Base-by-base conservation (phyloP, 2,888 invertebrate species). In the Caenorhabditis sinica region DNA sequence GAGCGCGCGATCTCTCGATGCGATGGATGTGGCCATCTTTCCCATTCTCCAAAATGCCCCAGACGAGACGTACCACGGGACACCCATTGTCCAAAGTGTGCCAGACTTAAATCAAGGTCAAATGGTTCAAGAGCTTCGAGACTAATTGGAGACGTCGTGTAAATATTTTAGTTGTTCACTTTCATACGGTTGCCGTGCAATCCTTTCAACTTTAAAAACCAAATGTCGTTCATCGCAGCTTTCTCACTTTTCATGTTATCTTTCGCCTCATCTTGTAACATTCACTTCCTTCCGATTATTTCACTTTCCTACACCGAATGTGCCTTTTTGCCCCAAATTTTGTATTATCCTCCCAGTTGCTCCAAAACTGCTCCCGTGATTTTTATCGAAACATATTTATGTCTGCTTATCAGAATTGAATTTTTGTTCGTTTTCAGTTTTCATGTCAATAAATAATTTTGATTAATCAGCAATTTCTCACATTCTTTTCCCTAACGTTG, bases 21-120 rank as follows among this genome's bases (percentile, higher is more conserved):
- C 60, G 86, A 84, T 11, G 87, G 73, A 11, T 91, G 90, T 65
- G 90, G 89, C 17, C 60, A 81, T 5, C 66, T 90, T 6, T 86
- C 89, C 6, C 91, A 91, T 60, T 40, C 56, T 23, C 85, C 82
- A 3, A 85, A 85, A 58, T 85, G 85, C 61, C 85, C 85, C 6
- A 60, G 82, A 68, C 43, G 85, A 65, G 85, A 85, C 49, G 85
- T 82, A 8, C 85, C 85, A 8, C 53, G 72, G 13, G 82, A 79
- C 43, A 79, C 73, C 1, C 63, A 71, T 17, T 85, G 85, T 53
- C 85, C 82, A 9, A 85, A 85, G 36, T 85, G 85, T 36, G 82
- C 79, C 9, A 49, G 85, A 45, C 25, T 82, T 2, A 65, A 63
- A 30, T 23, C 69, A 0, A 40, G 80, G 20, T 23, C 80, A 11